Evolutionary conservation across 1,140 invertebrate genomes (phyloP), one percentile per base, ranked within the genome.

Genomic region (Calosoma granatense): DNA sequence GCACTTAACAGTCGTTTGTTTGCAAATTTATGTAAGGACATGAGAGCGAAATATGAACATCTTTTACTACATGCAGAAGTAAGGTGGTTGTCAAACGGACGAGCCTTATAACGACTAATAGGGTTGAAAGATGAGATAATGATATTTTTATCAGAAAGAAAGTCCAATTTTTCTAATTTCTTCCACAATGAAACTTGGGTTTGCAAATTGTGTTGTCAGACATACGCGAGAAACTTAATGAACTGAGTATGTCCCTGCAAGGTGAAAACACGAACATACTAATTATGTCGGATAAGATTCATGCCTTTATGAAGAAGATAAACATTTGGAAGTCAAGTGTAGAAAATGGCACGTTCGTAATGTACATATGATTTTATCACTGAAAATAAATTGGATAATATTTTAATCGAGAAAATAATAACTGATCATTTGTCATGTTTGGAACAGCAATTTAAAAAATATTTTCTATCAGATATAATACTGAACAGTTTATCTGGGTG

Each of bases 261-360:
- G 43, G 19, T 15, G 43, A 51, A 17, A 4, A 51, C 15, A 51
- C 14, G 4, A 51, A 51, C 19, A 51, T 51, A 51, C 19, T 4
- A 51, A 51, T 15, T 51, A 6, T 30, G 14, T 30, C 4, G 4
- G 14, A 30, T 30, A 30, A 30, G 14, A 6, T 30, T 30, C 4
- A 14, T 51, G 43, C 43, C 4, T 19, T 51, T 14, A 51, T 51
- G 4, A 51, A 51, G 43, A 51, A 51, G 43, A 51, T n/a, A 51
- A 14, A 19, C 4, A 4, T 51, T n/a, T 51, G 43, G 43, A n/a
- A 51, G 19, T n/a, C 43, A 51, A 51, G 19, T 51, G 19, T 51
- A 51, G 14, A 51, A 51, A 51, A 51, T 51, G 43, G 43, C 43
- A 51, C 15, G 43, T 51, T 51, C 43, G 43, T 51, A 17, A 51